These are phyloP conservation scores for Drosophila kikkawai DNA, from an alignment of 1,140 invertebrate genomes.

Conservation along the genomic window DNA sequence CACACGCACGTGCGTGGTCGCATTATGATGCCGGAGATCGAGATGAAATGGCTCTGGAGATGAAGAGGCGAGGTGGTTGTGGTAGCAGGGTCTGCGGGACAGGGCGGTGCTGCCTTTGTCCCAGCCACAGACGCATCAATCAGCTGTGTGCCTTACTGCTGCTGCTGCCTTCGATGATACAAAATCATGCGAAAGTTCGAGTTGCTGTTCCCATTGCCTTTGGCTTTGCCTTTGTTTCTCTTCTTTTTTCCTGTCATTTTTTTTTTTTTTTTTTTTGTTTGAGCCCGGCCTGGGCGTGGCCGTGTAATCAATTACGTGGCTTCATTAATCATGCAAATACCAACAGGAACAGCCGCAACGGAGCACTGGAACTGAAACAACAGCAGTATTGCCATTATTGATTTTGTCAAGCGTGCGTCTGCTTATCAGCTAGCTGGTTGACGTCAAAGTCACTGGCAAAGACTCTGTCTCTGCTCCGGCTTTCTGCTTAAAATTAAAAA, in stretches of 20 bases:
- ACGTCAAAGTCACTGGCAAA: constrained; percentile 52
- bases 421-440: constrained; percentile 54
- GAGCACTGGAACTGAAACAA: constrained; percentile 27
- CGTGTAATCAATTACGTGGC: constrained; percentile 77
- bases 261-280: constrained; percentile 6
- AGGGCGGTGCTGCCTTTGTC: constrained; percentile 46
- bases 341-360: constrained; percentile 35
- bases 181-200: constrained; percentile 49
- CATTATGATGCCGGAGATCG: constrained; percentile 44
- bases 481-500: constrained; percentile 69
- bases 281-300: constrained; percentile 51
- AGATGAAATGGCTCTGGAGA: constrained; percentile 13
- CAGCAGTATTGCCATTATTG: constrained; percentile 61
- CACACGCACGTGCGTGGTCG: constrained; percentile 55
- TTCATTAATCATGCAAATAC: constrained; percentile 82
- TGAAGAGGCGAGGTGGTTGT: background rate
- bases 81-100: background rate
- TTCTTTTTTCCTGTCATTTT: constrained; percentile 13
- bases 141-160: constrained; percentile 59
- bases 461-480: background rate
- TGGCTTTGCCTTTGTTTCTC: constrained; percentile 34
- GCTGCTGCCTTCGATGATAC: constrained; percentile 53
- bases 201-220: constrained; percentile 9
- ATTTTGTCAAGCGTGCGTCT: constrained; percentile 62
- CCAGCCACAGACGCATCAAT: constrained; percentile 65